phyloP scores from a whole-genome alignment of 2,113 vertebrate genomes.

The Butorides virescens region DNA sequence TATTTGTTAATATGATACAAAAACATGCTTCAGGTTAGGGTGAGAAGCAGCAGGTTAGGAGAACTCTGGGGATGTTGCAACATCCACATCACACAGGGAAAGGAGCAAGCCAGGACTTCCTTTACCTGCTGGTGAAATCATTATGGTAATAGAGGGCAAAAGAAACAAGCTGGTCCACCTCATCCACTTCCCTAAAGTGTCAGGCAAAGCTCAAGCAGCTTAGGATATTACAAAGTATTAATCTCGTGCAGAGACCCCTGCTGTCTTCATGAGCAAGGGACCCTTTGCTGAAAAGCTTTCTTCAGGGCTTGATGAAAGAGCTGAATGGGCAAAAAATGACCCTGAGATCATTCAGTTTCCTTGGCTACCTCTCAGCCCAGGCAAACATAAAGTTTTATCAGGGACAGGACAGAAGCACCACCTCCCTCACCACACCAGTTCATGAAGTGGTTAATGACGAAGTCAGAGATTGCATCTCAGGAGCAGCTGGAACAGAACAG shows the following conservation, averaged over 20 bases:
- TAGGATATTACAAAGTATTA: slow-evolving; percentile 21
- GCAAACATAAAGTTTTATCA: not conserved
- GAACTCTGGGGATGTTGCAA: not conserved
- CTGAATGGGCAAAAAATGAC: not conserved
- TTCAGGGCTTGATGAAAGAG: not conserved
- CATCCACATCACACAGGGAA: not conserved
- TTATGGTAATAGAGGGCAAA: not conserved
- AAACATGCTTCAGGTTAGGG: not conserved
- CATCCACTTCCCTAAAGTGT: not conserved
- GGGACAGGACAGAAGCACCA: not conserved
- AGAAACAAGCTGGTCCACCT: not conserved
- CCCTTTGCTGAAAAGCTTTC: not conserved
- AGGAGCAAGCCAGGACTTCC: not conserved
- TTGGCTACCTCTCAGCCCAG: not conserved
- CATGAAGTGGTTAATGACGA: not conserved
- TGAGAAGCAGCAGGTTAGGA: not conserved
- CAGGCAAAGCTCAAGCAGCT: slow-evolving; percentile 11
- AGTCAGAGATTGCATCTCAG: not conserved
- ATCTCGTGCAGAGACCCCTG: not conserved
- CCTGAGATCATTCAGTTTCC: not conserved
- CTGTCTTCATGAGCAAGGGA: not conserved
- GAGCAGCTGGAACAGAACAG: not conserved
- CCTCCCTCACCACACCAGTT: not conserved
- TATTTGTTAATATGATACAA: not conserved
- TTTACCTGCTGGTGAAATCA: not conserved